A percentile compares a stretch with the other conserved stretches of the same genome.
Evolutionary conservation across 2,113 vertebrate genomes (phyloP).

Genomic region (Tachycineta bicolor): DNA sequence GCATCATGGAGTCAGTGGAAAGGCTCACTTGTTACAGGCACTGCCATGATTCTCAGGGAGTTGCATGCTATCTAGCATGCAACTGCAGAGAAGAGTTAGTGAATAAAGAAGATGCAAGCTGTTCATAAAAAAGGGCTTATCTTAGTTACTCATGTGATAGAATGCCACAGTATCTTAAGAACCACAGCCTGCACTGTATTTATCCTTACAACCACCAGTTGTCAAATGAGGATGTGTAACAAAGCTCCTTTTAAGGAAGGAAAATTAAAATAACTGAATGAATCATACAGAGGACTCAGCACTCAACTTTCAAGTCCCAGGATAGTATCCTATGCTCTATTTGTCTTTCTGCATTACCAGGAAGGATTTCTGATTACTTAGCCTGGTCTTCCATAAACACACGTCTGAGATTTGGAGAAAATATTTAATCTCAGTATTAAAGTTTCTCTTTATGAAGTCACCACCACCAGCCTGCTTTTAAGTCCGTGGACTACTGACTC

Average conservation of each 20-base stretch:
- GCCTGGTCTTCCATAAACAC: neutral
- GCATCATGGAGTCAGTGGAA: neutral
- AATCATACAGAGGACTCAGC: conserved; percentile 44
- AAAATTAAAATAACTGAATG: conserved; percentile 57
- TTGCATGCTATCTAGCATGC: neutral
- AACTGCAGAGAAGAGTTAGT: neutral
- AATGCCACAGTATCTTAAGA: conserved; percentile 17
- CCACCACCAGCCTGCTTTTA: neutral
- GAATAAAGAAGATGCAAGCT: conserved; percentile 21
- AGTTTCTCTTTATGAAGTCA: neutral
- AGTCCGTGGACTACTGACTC: neutral
- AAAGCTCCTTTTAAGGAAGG: conserved; percentile 46
- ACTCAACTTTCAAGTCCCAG: neutral
- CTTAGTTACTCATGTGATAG: conserved; percentile 16
- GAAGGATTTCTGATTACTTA: neutral
- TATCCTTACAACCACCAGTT: conserved; percentile 28
- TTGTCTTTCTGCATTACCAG: neutral
- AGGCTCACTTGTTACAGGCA: neutral
- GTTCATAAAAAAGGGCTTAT: conserved; percentile 38
- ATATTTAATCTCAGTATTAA: neutral
- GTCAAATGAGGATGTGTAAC: conserved; percentile 43
- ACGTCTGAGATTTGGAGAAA: neutral
- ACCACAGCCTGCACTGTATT: neutral
- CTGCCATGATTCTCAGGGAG: neutral
- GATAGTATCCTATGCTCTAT: neutral